A percentile compares a stretch with the other conserved stretches of the same genome.
phyloP scores from a whole-genome alignment of 2,797 vertebrate species.

The Lacerta agilis region DNA sequence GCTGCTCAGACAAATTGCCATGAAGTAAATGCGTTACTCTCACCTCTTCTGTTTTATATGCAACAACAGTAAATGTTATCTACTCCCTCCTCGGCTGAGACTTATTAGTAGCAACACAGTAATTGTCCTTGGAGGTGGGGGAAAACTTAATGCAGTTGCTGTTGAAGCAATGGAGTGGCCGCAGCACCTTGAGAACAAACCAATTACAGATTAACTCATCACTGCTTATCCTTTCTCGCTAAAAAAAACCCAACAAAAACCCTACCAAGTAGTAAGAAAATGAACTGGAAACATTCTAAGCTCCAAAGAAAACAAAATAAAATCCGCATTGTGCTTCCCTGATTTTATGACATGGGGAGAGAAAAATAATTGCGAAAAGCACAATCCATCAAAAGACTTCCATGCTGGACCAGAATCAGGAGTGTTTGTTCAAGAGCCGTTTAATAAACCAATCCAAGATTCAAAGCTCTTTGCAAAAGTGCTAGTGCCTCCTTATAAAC shows the following conservation, averaged over 20 bases:
- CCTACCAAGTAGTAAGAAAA: not conserved
- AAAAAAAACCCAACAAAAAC: not conserved
- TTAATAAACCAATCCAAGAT: not conserved
- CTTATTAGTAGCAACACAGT: not conserved
- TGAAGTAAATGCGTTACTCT: not conserved
- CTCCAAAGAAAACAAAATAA: not conserved
- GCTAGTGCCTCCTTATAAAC: not conserved
- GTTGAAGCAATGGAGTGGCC: not conserved
- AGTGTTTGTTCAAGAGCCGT: not conserved
- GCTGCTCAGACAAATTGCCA: not conserved
- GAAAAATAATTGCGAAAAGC: constrained; percentile 44
- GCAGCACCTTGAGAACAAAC: not conserved
- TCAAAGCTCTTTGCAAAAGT: not conserved
- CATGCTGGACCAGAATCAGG: constrained; percentile 15
- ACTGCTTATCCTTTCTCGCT: not conserved
- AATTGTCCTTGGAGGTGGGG: not conserved
- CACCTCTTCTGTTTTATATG: not conserved
- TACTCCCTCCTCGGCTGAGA: not conserved
- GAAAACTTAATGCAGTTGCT: not conserved
- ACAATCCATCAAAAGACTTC: constrained; percentile 30
- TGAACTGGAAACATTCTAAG: not conserved
- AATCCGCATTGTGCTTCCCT: not conserved
- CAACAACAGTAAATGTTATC: constrained; percentile 3
- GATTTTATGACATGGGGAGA: not conserved
- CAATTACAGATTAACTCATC: constrained; percentile 9